Evolutionary conservation across 2,888 invertebrate species (phyloP).

Genomic region (Tipula vernalis): DNA sequence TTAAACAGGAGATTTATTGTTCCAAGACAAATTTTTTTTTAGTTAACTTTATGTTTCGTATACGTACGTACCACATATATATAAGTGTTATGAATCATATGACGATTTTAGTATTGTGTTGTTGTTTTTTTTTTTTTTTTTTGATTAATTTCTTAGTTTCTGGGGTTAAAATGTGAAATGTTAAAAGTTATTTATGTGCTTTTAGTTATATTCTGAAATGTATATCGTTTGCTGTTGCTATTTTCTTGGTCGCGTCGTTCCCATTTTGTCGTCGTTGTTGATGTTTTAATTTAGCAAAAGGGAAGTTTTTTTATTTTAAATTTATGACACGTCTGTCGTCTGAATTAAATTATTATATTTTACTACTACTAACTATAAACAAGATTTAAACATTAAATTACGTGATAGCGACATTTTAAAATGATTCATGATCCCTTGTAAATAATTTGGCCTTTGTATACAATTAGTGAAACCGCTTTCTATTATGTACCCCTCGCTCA

Average conservation of each 20-base stretch:
- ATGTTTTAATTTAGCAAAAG: neutral
- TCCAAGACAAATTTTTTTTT: neutral
- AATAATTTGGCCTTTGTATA: neutral
- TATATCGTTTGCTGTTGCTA: neutral
- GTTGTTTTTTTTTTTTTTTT: neutral
- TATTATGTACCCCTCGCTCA: neutral
- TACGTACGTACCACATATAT: neutral
- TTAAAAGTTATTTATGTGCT: constrained; percentile 4
- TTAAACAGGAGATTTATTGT: neutral
- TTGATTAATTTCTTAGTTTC: constrained; percentile 4
- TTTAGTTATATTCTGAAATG: neutral
- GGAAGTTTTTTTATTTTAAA: neutral
- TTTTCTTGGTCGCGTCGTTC: neutral
- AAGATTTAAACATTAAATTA: neutral
- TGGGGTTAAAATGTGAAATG: neutral
- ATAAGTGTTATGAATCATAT: neutral
- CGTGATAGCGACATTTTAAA: neutral
- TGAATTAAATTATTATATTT: neutral
- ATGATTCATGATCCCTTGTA: neutral
- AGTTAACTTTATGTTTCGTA: neutral
- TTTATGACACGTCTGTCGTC: neutral
- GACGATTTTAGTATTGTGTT: neutral
- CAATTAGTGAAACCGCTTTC: neutral
- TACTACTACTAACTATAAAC: neutral
- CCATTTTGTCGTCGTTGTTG: neutral